Conservation (phyloP, 1,140 invertebrate species). For the Drosophila sp. region DNA sequence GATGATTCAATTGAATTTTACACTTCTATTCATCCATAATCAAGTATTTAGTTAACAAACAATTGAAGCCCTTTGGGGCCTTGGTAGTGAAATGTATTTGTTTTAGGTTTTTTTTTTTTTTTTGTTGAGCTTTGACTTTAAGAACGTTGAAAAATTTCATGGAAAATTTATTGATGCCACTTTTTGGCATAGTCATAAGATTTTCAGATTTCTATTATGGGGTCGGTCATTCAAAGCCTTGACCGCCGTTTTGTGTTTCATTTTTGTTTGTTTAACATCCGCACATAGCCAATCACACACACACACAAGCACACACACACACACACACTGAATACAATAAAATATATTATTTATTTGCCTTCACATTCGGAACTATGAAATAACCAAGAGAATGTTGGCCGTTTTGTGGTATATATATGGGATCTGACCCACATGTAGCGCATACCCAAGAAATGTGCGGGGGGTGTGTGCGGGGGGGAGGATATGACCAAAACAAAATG, state of each 20-base stretch:
- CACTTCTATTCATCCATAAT: not conserved
- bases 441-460: slow-evolving; percentile 32
- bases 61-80: not conserved
- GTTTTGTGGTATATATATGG: slow-evolving; percentile 67
- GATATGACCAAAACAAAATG: slow-evolving; percentile 21
- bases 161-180: not conserved
- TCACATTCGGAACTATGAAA: slow-evolving; percentile 73
- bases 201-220: slow-evolving; percentile 1
- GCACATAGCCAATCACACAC: slow-evolving; percentile 9
- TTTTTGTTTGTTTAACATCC: slow-evolving; percentile 56
- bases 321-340: slow-evolving; percentile 27
- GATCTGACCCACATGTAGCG: slow-evolving; percentile 65
- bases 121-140: too few relatives aligned
- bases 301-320: slow-evolving; percentile 1
- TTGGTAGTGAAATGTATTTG: not conserved
- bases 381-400: slow-evolving; percentile 67
- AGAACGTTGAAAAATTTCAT: not conserved
- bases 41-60: slow-evolving; percentile 8
- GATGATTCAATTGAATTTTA: slow-evolving; percentile 4
- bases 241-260: slow-evolving; percentile 61
- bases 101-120: not conserved
- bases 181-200: slow-evolving; percentile 3
- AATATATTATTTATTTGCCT: slow-evolving; percentile 72
- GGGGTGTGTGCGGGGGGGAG: slow-evolving; percentile 23
- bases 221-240: slow-evolving; percentile 40